These are phyloP conservation scores for Clanis bilineata DNA, from an alignment of 2,888 invertebrate species.

Conservation along the genomic window DNA sequence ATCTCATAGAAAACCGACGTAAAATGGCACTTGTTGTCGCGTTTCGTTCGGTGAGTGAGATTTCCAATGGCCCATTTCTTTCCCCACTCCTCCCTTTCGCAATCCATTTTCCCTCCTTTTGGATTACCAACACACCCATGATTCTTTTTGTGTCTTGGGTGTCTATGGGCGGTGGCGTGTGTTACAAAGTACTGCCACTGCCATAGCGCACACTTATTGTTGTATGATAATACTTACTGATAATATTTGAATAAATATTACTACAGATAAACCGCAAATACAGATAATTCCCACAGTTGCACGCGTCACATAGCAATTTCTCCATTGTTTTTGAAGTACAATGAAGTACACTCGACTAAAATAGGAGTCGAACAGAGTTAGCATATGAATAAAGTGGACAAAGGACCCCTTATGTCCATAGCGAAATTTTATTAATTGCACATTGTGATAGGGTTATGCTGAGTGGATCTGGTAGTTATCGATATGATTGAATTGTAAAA, in stretches of 20 bases:
- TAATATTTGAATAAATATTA: neutral
- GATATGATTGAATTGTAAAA: constrained; percentile 6
- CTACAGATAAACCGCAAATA: constrained; percentile 16
- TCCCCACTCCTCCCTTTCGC: too few species aligned
- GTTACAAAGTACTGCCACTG: neutral
- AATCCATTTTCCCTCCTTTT: too few species aligned
- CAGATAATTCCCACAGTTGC: constrained; percentile 28
- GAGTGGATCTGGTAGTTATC: constrained; percentile 23
- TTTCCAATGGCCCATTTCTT: too few species aligned
- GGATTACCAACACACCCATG: too few species aligned
- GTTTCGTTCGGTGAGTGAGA: too few species aligned
- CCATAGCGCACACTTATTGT: too few species aligned
- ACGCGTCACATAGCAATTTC: constrained; percentile 47
- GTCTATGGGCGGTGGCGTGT: too few species aligned
- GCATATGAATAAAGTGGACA: constrained; percentile 78
- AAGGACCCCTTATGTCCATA: constrained; percentile 60
- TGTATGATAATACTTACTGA: neutral
- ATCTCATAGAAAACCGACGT: too few species aligned
- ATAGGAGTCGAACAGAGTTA: constrained; percentile 65
- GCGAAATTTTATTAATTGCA: constrained; percentile 70
- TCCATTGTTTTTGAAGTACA: constrained; percentile 66
- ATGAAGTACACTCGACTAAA: constrained; percentile 58
- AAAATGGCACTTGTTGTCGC: too few species aligned
- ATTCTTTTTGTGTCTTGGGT: too few species aligned
- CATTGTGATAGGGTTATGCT: constrained; percentile 35